Conservation (phyloP, 2,797 vertebrate species). For the Xenops minutus region DNA sequence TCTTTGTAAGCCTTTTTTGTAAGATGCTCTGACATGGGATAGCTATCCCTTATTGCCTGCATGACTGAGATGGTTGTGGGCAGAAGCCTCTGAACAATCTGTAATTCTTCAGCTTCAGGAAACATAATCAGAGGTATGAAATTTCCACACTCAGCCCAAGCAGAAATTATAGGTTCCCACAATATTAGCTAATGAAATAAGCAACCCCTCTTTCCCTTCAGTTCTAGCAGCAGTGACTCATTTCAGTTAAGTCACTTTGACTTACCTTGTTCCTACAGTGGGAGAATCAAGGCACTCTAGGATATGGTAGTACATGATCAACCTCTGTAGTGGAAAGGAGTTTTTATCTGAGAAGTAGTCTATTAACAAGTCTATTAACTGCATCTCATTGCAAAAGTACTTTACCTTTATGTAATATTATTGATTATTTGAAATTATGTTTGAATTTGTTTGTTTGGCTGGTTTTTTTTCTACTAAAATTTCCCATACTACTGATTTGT, state of each 20-base stretch:
- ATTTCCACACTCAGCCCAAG: not conserved
- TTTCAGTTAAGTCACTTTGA: not conserved
- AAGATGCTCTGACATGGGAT: not conserved
- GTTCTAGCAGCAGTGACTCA: not conserved
- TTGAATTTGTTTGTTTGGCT: not conserved
- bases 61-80: not conserved
- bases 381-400: not conserved
- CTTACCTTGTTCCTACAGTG: not conserved
- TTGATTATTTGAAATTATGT: not conserved
- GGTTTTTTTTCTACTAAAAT: not conserved
- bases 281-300: not conserved
- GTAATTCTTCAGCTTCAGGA: not conserved
- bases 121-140: not conserved
- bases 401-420: not conserved
- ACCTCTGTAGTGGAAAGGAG: not conserved
- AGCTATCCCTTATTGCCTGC: not conserved
- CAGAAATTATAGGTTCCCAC: not conserved
- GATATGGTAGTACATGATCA: not conserved
- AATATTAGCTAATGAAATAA: not conserved
- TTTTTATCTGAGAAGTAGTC: not conserved
- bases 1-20: not conserved
- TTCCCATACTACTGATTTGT: not conserved
- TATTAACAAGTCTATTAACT: not conserved
- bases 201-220: not conserved
- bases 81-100: not conserved